A percentile compares a stretch with the other conserved stretches of the same genome.
Evolutionary conservation across 2,797 vertebrate genomes (phyloP).

Genomic region (Gobionotothen gibberifrons): DNA sequence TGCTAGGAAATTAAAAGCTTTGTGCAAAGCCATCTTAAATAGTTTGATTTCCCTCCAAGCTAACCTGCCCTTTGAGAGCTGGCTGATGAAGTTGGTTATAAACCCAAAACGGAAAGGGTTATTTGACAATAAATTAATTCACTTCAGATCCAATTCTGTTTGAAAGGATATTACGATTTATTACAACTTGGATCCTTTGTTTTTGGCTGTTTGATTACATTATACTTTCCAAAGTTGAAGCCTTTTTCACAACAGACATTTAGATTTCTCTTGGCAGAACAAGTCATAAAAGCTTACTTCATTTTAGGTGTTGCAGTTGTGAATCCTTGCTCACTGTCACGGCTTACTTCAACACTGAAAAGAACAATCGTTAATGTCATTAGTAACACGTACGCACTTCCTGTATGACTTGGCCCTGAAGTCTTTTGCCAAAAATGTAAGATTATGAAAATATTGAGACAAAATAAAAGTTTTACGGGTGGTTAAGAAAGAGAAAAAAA

Average conservation of each 20-base stretch:
- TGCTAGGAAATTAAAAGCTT: constrained; percentile 35
- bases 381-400: neutral
- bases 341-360: neutral
- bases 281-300: neutral
- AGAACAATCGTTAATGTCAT: neutral
- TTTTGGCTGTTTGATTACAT: constrained; percentile 7
- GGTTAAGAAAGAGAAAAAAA: neutral
- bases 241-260: neutral
- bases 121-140: neutral
- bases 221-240: neutral
- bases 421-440: neutral
- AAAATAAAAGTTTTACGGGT: neutral
- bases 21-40: constrained; percentile 30
- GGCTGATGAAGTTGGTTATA: constrained; percentile 1
- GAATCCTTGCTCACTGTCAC: neutral
- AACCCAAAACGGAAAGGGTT: constrained; percentile 9
- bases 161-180: neutral
- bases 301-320: neutral
- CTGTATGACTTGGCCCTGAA: neutral
- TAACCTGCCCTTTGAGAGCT: constrained; percentile 14
- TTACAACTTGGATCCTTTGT: constrained; percentile 11
- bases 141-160: constrained; percentile 22
- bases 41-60: constrained; percentile 24
- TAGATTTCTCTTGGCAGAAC: neutral
- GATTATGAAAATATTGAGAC: neutral